Conservation (phyloP, 2,113 vertebrate genomes). For the Oryzias javanicus region DNA sequence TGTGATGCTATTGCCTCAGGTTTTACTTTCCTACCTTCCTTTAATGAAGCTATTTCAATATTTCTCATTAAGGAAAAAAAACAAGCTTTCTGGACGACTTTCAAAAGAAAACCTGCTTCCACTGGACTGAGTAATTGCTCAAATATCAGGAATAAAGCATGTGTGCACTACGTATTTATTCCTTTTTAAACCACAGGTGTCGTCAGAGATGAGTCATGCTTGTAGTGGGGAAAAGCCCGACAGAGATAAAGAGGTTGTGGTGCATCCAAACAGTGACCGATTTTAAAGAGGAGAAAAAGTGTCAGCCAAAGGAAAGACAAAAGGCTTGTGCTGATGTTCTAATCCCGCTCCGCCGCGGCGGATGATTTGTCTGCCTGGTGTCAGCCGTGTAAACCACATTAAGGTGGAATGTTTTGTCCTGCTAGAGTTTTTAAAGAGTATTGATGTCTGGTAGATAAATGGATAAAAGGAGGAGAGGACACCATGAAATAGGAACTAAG, state of each 20-base stretch:
- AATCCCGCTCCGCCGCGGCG: conserved; percentile 34
- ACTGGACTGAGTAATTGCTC: conserved; percentile 40
- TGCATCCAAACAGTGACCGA: conserved; percentile 43
- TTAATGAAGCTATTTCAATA: conserved; percentile 32
- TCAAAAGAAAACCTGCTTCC: background rate
- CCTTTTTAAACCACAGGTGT: conserved; percentile 36
- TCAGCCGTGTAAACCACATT: conserved; percentile 25
- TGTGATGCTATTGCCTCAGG: no score
- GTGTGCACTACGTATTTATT: background rate
- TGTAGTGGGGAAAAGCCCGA: conserved; percentile 29
- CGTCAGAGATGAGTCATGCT: conserved; percentile 40
- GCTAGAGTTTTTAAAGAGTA: conserved; percentile 5
- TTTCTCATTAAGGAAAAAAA: conserved; percentile 10
- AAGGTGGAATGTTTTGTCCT: conserved; percentile 8
- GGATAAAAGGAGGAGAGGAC: background rate
- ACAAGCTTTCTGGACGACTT: no score
- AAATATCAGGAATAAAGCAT: conserved; percentile 9
- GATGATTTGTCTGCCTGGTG: conserved; percentile 25
- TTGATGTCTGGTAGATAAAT: conserved; percentile 6
- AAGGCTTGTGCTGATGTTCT: conserved; percentile 27
- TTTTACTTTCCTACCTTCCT: background rate
- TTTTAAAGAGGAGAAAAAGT: conserved; percentile 54
- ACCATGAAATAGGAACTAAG: background rate
- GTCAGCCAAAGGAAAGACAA: conserved; percentile 23
- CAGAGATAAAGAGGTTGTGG: conserved; percentile 47